Evolutionary conservation across 53 echinoderm and acorn worm species (phyloP), one percentile per base, ranked within the genome.

Genomic region (Glandiceps talaboti): DNA sequence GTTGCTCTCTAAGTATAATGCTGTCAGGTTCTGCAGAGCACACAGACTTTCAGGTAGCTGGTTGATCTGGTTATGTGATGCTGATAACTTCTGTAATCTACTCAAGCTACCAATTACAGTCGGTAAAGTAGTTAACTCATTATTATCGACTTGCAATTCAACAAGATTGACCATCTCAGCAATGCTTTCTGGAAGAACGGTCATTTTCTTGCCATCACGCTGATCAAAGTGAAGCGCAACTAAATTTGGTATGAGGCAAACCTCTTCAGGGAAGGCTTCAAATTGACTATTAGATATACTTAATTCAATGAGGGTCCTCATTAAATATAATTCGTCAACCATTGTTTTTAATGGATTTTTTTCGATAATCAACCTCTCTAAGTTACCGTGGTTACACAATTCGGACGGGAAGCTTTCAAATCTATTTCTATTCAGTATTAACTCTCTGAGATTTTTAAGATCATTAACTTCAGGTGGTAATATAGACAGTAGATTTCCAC

Each of bases 211-310:
- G 1, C 97, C 97, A 30, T 81, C 83, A 14, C 85, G 84, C 77
- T 97, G 92, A 33, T 87, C 82, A 76, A 87, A 93, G 72, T 80
- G 75, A 14, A 97, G 84, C 28, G 84, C 74, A 78, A 80, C 82
- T 27, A 97, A 80, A 33, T 85, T 82, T 14, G 88, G 83, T 32
- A 97, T 81, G 76, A 74, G 81, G 77, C 97, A 97, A 28, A 93
- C 73, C 26, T 64, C 75, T 90, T 86, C 0, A 32, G 97, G 97
- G 32, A 97, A 93, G 28, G 81, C 78, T 1, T 73, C 75, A 78
- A 88, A 97, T 6, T 89, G 64, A 75, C 91, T 97, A 77, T 97
- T 86, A 30, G 93, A 91, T 1, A 97, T 83, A 76, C 87, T 81
- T 6, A 97, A 75, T 30, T 91, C 91, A 31, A 75, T 75, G 1